Evolutionary conservation across 2,113 vertebrate species (phyloP), one percentile per base, ranked within the genome.

Genomic region (Eira barbara): DNA sequence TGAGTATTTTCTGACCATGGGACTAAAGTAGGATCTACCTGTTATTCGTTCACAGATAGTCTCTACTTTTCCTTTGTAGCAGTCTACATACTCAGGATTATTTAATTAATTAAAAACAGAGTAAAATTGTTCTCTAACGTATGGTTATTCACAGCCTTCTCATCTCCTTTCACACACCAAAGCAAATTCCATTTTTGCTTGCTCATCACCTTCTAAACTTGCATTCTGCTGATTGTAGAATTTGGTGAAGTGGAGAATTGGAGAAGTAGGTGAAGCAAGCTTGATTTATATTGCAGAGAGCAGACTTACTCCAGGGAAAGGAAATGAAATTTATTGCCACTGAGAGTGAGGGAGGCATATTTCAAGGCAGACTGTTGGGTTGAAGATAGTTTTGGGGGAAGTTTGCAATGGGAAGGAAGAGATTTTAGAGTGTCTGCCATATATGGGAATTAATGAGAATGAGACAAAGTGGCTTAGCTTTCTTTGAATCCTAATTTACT

Each of bases 211-310:
- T 98, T 97, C 49, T 88, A 88, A 94, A 95, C 94, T 97, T 94
- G 57, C 23, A 55, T 97, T 97, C 83, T 97, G 96, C 94, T 97
- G 94, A 96, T 88, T 87, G 49, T 69, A 90, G 93, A 92, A 87
- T 90, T 96, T 95, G 95, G 87, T 94, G 67, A 97, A 97, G 73
- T 97, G 69, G 96, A 97, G 95, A 96, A 97, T 12, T 90, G 42
- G 83, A 47, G 80, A 86, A 96, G 74, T 65, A 92, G 80, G 87
- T 89, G 95, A 95, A 94, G 69, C 87, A 97, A 97, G 39, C 61
- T 90, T 97, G 93, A 96, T 97, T 97, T 94, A 91, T 95, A 88
- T 96, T 94, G 91, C 76, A 87, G 69, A 96, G 74, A 95, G 71
- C 47, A 94, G 74, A 83, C 80, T 95, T 95, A 89, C 83, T 97